Percentiles rank a stretch among this genome's conserved stretches.
Evolutionary conservation across 2,113 vertebrate genomes (phyloP).

Genomic region (Suncus etruscus): DNA sequence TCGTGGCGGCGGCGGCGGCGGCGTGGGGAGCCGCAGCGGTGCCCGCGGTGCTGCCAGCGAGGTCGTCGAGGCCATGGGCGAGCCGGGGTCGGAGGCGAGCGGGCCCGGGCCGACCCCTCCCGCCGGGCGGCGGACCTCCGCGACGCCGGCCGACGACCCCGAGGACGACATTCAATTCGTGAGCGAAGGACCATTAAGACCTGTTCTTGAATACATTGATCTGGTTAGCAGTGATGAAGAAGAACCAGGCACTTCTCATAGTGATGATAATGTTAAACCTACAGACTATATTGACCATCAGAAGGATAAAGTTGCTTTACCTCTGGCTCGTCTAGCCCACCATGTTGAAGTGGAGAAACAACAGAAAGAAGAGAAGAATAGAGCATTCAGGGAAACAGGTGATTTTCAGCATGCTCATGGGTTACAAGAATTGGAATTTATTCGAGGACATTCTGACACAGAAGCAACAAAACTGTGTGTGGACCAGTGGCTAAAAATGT

Average conservation of each 20-base stretch:
- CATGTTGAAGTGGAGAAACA: conserved; percentile 94
- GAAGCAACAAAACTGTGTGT: conserved; percentile 95
- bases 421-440: conserved; percentile 92
- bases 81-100: conserved; percentile 79
- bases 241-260: no score
- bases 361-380: conserved; percentile 94
- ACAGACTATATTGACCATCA: conserved; percentile 93
- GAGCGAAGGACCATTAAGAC: conserved; percentile 59
- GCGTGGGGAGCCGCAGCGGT: not conserved
- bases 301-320: conserved; percentile 93
- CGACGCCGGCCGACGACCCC: conserved; percentile 72
- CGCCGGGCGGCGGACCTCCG: not conserved
- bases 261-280: conserved; percentile 85
- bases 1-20: no score
- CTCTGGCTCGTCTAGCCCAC: conserved; percentile 94
- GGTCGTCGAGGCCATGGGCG: conserved; percentile 67
- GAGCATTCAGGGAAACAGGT: conserved; percentile 96
- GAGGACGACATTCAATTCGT: conserved; percentile 89
- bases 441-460: conserved; percentile 85
- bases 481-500: conserved; percentile 96
- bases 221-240: no score
- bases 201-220: no score
- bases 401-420: conserved; percentile 93
- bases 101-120: conserved; percentile 72
- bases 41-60: conserved; percentile 10